A percentile compares a stretch with the other conserved stretches of the same genome.
Conservation (phyloP, 2,797 vertebrate species). For the Sarcoramphus papa region DNA sequence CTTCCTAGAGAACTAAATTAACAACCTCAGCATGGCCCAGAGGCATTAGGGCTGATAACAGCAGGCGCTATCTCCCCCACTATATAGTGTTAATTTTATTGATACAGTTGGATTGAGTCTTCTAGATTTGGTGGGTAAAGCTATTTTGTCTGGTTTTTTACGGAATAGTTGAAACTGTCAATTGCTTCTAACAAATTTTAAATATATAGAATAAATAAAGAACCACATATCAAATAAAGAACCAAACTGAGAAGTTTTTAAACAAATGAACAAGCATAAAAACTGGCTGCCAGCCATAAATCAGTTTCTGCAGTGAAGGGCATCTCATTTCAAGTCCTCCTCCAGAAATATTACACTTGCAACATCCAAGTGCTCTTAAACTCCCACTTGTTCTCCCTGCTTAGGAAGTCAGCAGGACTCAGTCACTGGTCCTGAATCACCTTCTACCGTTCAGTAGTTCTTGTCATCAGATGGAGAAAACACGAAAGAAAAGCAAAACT, state of each 20-base stretch:
- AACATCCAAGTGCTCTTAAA: background rate
- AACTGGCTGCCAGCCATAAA: background rate
- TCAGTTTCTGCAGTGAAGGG: background rate
- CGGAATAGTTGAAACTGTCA: background rate
- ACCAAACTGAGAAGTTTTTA: background rate
- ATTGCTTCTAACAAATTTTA: background rate
- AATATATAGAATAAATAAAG: background rate
- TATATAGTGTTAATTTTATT: background rate
- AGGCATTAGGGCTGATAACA: background rate
- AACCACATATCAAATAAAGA: background rate
- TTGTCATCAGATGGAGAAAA: background rate
- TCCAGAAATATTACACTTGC: background rate
- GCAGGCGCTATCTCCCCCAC: background rate
- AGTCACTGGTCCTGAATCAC: background rate
- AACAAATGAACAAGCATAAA: background rate
- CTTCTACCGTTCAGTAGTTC: background rate
- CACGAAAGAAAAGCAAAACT: background rate
- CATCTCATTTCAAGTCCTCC: background rate
- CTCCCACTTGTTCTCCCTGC: background rate
- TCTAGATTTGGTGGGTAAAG: background rate
- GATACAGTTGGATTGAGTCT: background rate
- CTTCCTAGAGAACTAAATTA: background rate
- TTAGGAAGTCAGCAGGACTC: background rate
- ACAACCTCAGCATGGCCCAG: background rate
- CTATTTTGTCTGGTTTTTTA: background rate